Evolutionary conservation across 2,797 vertebrate species (phyloP).

Genomic region (Myioborus miniatus): DNA sequence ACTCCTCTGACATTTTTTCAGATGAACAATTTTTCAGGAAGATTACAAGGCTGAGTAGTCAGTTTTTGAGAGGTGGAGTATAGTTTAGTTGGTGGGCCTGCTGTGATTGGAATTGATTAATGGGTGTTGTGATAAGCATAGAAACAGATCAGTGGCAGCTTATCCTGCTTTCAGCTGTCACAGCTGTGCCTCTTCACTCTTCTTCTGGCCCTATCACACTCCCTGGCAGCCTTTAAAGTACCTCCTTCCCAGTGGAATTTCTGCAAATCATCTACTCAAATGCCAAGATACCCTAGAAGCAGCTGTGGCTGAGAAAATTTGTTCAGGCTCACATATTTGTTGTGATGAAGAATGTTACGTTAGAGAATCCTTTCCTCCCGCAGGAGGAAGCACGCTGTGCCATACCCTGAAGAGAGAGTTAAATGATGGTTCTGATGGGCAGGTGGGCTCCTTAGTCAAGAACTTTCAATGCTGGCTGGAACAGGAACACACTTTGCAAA

Average conservation of each 20-base stretch:
- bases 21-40: constrained; percentile 44
- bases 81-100: constrained; percentile 58
- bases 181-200: constrained; percentile 73
- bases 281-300: constrained; percentile 65
- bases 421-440: neutral
- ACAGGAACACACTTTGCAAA: neutral
- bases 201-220: constrained; percentile 49
- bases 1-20: constrained; percentile 6
- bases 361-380: neutral
- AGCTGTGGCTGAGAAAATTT: constrained; percentile 62
- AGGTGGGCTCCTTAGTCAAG: neutral
- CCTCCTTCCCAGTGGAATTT: constrained; percentile 72
- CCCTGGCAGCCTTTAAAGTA: constrained; percentile 58
- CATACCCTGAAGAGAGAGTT: neutral
- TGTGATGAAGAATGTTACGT: constrained; percentile 13
- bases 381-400: neutral
- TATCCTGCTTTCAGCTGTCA: constrained; percentile 74
- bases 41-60: constrained; percentile 57
- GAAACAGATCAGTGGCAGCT: constrained; percentile 68
- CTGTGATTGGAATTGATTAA: constrained; percentile 73
- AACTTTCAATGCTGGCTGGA: neutral
- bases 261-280: constrained; percentile 67
- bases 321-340: constrained; percentile 17
- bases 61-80: constrained; percentile 55
- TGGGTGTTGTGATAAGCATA: constrained; percentile 71